Evolutionary conservation across 2,797 vertebrate genomes (phyloP).

Genomic region (Podargus strigoides): DNA sequence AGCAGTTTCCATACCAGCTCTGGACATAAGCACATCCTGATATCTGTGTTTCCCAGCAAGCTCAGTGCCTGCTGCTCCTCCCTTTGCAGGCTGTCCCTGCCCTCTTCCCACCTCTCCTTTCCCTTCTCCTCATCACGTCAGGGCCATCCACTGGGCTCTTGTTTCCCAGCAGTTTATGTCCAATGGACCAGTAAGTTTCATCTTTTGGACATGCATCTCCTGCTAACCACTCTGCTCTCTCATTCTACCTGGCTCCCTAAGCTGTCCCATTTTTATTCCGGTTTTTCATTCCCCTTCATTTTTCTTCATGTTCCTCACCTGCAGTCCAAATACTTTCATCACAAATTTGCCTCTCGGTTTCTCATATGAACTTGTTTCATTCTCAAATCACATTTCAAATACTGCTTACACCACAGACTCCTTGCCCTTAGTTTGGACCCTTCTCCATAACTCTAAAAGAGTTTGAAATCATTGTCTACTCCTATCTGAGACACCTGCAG

Average conservation of each 20-base stretch:
- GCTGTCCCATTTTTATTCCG: not conserved
- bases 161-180: not conserved
- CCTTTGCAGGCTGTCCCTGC: not conserved
- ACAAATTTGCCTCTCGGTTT: not conserved
- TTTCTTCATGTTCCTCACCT: not conserved
- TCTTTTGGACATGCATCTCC: not conserved
- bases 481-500: no score
- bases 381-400: not conserved
- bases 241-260: not conserved
- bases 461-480: not conserved
- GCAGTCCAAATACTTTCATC: not conserved
- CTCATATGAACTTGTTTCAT: not conserved
- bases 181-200: not conserved
- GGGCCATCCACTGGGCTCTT: not conserved
- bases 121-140: not conserved
- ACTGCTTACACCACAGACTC: no score
- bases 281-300: not conserved
- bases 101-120: not conserved
- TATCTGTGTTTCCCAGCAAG: not conserved
- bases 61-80: not conserved
- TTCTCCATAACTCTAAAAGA: not conserved
- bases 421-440: not conserved
- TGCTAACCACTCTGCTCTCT: not conserved
- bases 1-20: not conserved
- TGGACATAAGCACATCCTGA: not conserved